A percentile compares a stretch with the other conserved stretches of the same genome.
These are phyloP conservation scores for Acropora yongei DNA, from an alignment of 64 coral and sea anemone genomes.

Conservation along the genomic window DNA sequence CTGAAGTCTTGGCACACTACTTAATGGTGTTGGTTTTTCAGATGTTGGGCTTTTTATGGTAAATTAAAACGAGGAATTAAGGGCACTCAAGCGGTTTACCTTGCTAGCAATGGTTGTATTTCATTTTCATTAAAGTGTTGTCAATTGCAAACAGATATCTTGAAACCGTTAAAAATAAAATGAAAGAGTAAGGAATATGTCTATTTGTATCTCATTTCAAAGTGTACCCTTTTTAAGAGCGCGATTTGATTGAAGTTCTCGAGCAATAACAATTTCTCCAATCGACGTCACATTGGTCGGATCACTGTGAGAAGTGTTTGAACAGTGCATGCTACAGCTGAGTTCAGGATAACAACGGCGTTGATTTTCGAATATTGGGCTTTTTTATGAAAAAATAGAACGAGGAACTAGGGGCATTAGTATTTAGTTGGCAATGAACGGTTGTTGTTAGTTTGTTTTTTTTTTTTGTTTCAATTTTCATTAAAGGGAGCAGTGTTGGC, in stretches of 20 bases:
- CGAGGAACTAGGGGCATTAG: conserved; percentile 5
- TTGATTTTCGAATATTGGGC: conserved; percentile 2
- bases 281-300: background rate
- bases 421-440: background rate
- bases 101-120: background rate
- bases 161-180: conserved; percentile 14
- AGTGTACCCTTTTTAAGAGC: background rate
- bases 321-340: conserved; percentile 2
- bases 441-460: background rate
- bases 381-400: conserved; percentile 11
- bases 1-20: background rate
- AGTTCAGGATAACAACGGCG: background rate
- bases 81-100: background rate
- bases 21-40: conserved; percentile 6
- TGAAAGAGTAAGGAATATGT: background rate
- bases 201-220: background rate
- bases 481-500: background rate
- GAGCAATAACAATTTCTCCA: conserved; percentile 22
- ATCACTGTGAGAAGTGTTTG: conserved; percentile 43
- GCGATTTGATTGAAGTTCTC: background rate
- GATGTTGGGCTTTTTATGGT: background rate
- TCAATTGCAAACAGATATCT: background rate
- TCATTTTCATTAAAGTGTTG: conserved; percentile 2
- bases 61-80: conserved; percentile 1
- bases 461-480: background rate